Evolutionary conservation across 2,888 invertebrate genomes (phyloP).

Genomic region (Vandiemenella viatica): DNA sequence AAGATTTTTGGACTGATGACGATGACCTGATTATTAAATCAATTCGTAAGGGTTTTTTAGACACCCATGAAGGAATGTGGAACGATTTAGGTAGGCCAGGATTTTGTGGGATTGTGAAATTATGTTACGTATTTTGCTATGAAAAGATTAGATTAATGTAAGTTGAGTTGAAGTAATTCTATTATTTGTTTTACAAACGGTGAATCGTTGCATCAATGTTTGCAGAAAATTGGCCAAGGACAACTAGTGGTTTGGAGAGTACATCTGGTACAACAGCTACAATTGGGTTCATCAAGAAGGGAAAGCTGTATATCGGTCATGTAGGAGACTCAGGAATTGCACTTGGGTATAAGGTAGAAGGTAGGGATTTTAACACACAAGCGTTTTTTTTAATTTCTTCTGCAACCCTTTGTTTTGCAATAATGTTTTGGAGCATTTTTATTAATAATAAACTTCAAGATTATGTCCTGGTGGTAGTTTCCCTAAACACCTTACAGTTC

Average conservation of each 20-base stretch:
- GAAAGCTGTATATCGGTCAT: constrained; percentile 93
- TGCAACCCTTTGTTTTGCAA: neutral
- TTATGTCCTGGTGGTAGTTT: too few relatives aligned
- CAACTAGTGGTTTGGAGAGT: constrained; percentile 85
- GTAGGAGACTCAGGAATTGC: constrained; percentile 97
- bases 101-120: too few relatives aligned
- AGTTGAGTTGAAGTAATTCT: too few relatives aligned
- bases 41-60: constrained; percentile 87
- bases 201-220: constrained; percentile 17
- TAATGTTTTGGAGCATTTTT: too few relatives aligned
- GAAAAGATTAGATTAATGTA: too few relatives aligned
- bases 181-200: too few relatives aligned
- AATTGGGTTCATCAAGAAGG: constrained; percentile 81
- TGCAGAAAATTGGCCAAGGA: constrained; percentile 88
- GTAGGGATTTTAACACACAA: neutral
- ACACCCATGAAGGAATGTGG: constrained; percentile 96
- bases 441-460: too few relatives aligned
- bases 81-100: constrained; percentile 85
- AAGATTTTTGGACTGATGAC: constrained; percentile 84
- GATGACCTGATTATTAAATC: constrained; percentile 86
- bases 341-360: constrained; percentile 57
- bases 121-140: too few relatives aligned
- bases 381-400: neutral
- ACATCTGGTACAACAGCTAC: constrained; percentile 97
- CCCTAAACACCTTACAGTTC: too few relatives aligned